A percentile compares a stretch with the other conserved stretches of the same genome.
Conservation (phyloP, 2,888 invertebrate species). For the Celastrina argiolus region DNA sequence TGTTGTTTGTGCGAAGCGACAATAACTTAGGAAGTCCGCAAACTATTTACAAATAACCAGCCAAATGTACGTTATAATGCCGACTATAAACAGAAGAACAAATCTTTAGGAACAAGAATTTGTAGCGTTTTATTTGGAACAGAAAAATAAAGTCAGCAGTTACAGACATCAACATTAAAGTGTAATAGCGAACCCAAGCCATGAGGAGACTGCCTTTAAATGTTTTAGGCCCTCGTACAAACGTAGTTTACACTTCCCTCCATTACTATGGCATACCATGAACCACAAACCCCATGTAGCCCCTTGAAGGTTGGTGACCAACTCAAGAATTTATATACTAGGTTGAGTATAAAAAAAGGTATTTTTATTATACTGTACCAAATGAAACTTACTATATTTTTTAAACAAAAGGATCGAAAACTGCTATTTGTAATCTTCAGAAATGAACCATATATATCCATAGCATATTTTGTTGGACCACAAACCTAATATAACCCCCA, state of each 20-base stretch:
- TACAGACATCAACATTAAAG: neutral
- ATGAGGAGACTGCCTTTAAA: neutral
- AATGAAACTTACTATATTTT: too few species aligned
- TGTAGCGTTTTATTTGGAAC: neutral
- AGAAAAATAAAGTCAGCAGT: neutral
- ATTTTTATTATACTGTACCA: too few species aligned
- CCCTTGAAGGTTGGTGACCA: too few species aligned
- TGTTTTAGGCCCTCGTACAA: neutral
- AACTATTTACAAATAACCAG: neutral
- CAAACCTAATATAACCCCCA: neutral
- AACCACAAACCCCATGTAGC: too few species aligned
- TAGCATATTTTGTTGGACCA: neutral
- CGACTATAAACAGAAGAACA: neutral
- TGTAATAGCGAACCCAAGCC: neutral
- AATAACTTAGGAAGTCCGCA: neutral
- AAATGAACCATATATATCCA: neutral
- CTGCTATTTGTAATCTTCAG: too few species aligned
- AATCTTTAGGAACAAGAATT: neutral
- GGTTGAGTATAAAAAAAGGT: too few species aligned
- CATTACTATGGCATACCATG: too few species aligned
- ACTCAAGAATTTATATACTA: too few species aligned
- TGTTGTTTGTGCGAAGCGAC: neutral
- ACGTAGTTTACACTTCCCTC: too few species aligned
- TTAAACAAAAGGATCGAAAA: too few species aligned
- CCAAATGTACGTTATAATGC: neutral